Conservation (phyloP, 2,113 vertebrate genomes). For the Neodon shergylaensis region DNA sequence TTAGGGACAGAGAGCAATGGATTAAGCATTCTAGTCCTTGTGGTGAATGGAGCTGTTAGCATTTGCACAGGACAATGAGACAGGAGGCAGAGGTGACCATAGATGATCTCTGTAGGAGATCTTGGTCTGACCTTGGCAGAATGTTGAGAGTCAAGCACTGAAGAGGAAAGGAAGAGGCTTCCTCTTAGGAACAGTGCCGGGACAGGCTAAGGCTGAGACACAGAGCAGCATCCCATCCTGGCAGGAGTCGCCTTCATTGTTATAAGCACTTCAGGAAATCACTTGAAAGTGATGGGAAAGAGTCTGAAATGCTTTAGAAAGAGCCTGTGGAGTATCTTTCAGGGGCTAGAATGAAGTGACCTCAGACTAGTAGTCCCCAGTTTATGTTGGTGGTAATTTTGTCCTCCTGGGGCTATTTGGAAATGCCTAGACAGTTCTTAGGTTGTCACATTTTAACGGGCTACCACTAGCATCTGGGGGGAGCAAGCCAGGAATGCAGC, state of each 20-base stretch:
- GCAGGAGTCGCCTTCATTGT: background rate
- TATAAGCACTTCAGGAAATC: background rate
- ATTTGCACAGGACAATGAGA: rapidly evolving
- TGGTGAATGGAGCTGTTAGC: too few species aligned
- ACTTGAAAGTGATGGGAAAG: background rate
- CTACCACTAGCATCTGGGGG: background rate
- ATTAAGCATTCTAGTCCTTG: background rate
- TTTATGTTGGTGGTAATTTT: background rate
- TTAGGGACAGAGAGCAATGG: background rate
- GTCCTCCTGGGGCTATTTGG: background rate
- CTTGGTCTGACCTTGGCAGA: background rate
- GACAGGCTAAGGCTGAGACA: background rate
- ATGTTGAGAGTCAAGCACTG: background rate
- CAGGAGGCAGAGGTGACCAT: background rate
- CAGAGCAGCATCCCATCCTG: background rate
- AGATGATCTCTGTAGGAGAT: background rate
- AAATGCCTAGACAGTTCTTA: background rate
- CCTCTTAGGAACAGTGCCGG: background rate
- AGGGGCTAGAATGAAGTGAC: background rate
- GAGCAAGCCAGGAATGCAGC: background rate
- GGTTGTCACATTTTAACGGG: background rate
- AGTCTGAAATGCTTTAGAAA: background rate
- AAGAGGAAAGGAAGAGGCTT: background rate
- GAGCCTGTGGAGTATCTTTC: background rate
- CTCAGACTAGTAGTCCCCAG: background rate